These are phyloP conservation scores for Chrysaora quinquecirrha DNA, from an alignment of 30 jellyfish, hydroid and myxozoan genomes.

Conservation along the genomic window DNA sequence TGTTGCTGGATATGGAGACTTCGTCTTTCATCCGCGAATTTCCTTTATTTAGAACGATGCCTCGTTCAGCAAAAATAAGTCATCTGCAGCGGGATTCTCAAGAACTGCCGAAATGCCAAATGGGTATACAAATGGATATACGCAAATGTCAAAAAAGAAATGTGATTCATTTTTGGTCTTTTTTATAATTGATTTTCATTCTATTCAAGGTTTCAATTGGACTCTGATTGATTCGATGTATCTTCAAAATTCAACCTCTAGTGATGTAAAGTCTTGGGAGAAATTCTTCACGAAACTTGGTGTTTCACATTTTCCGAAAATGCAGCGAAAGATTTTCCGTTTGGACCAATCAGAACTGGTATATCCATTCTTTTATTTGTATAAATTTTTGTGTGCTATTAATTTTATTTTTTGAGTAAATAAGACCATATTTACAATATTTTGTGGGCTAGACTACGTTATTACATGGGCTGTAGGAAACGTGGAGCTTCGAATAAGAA, in stretches of 20 bases:
- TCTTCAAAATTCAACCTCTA: conserved; percentile 14
- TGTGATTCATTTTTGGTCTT: not conserved
- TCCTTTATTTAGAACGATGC: too few relatives aligned
- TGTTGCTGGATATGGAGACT: too few relatives aligned
- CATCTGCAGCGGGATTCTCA: too few relatives aligned
- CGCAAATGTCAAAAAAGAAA: too few relatives aligned
- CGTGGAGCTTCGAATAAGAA: too few relatives aligned
- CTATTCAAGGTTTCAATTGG: conserved; percentile 54
- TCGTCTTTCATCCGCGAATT: too few relatives aligned
- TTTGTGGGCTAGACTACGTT: not conserved
- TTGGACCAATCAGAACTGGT: conserved; percentile 49
- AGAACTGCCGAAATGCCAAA: too few relatives aligned
- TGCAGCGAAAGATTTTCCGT: conserved; percentile 18
- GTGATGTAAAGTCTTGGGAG: conserved; percentile 50
- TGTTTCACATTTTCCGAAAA: conserved; percentile 30
- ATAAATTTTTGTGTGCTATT: not conserved
- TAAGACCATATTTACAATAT: not conserved
- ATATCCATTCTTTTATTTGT: not conserved
- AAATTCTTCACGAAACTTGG: conserved; percentile 54
- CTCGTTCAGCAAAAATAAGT: too few relatives aligned
- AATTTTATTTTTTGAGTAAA: not conserved
- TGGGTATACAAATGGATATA: too few relatives aligned
- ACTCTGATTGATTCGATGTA: conserved; percentile 10
- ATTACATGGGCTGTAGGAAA: too few relatives aligned
- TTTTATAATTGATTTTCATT: not conserved